Conservation (phyloP, 2,888 invertebrate genomes). For the Euplagia quadripunctaria region DNA sequence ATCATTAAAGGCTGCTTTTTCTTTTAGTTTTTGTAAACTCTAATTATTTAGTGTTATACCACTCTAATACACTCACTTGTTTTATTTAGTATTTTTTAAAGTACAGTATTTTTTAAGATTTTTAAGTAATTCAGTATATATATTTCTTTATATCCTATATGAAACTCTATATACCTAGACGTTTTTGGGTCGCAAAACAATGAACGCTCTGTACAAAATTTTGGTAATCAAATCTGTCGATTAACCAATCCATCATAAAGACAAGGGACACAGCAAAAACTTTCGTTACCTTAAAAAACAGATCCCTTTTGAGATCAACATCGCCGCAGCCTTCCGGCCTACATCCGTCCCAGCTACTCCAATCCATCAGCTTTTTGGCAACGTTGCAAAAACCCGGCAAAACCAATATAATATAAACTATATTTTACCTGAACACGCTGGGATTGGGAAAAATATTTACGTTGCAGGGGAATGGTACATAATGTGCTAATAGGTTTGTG, state of each 20-base stretch:
- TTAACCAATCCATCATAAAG: slow-evolving; percentile 9
- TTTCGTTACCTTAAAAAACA: slow-evolving; percentile 10
- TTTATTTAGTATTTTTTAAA: too few species aligned
- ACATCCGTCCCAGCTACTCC: slow-evolving; percentile 27
- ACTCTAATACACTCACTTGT: too few species aligned
- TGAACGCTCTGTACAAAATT: neutral
- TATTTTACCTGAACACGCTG: slow-evolving; percentile 35
- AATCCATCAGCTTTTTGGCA: slow-evolving; percentile 48
- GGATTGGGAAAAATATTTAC: slow-evolving; percentile 29
- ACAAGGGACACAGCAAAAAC: slow-evolving; percentile 9
- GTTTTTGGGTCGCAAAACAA: too few species aligned
- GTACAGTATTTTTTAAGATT: too few species aligned
- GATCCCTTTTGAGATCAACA: slow-evolving; percentile 15
- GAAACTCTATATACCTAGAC: too few species aligned
- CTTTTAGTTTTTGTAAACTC: too few species aligned
- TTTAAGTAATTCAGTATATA: too few species aligned
- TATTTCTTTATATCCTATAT: too few species aligned
- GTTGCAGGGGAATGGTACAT: slow-evolving; percentile 1
- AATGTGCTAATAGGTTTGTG: slow-evolving; percentile 18
- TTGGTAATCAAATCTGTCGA: slow-evolving; percentile 6
- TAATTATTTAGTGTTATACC: too few species aligned
- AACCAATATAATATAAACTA: slow-evolving; percentile 29
- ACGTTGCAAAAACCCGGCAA: slow-evolving; percentile 25
- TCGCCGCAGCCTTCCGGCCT: slow-evolving; percentile 14
- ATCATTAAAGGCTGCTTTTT: too few species aligned